Evolutionary conservation across 2,113 vertebrate species (phyloP).

Genomic region (Campylomormyrus tamandua): DNA sequence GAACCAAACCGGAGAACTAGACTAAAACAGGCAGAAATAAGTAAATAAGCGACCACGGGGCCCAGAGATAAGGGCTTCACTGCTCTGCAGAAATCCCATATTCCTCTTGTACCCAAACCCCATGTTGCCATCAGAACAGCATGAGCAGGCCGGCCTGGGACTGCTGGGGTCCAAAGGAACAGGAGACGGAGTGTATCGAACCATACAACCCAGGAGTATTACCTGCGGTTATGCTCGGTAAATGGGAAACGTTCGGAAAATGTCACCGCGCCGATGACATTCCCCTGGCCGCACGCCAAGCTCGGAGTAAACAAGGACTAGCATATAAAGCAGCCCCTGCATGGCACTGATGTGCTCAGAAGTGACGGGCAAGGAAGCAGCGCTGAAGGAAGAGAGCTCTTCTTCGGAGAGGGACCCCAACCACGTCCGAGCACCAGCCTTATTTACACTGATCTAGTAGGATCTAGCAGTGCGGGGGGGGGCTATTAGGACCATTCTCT

Average conservation of each 20-base stretch:
- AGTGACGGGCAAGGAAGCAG: neutral
- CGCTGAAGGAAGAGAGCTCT: neutral
- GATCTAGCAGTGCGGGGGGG: neutral
- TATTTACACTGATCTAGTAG: neutral
- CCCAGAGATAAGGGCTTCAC: neutral
- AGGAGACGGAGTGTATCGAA: constrained; percentile 7
- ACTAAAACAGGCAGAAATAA: neutral
- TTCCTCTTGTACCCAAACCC: constrained; percentile 1
- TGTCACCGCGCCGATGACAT: neutral
- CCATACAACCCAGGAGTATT: neutral
- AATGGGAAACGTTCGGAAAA: constrained; percentile 16
- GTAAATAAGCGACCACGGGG: neutral
- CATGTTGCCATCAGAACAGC: neutral
- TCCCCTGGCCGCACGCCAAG: neutral
- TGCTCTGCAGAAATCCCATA: neutral
- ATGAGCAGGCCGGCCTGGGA: neutral
- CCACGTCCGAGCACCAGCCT: neutral
- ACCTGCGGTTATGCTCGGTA: constrained; percentile 4
- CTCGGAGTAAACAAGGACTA: neutral
- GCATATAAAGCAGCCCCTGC: neutral
- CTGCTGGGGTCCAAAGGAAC: neutral
- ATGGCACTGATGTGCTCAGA: neutral
- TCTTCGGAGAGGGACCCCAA: neutral
- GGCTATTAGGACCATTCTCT: neutral
- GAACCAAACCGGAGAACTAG: neutral